Evolutionary conservation across 2,797 vertebrate genomes (phyloP).

Genomic region (Tadarida brasiliensis): DNA sequence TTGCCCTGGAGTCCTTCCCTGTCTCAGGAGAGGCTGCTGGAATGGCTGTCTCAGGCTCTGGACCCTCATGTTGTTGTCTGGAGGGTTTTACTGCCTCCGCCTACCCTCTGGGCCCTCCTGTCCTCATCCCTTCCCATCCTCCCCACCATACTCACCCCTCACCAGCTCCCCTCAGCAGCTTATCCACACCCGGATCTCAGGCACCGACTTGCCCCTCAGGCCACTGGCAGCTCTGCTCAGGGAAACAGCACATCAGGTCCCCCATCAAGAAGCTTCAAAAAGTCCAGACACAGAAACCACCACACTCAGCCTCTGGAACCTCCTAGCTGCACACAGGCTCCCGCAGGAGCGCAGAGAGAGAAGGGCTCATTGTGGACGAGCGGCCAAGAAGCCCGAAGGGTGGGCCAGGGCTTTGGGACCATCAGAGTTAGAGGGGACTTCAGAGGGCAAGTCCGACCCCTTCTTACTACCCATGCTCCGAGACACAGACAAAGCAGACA

Average conservation of each 20-base stretch:
- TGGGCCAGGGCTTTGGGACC: neutral
- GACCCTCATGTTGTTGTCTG: neutral
- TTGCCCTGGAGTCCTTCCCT: neutral
- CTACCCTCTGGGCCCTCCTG: neutral
- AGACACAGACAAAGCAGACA: neutral
- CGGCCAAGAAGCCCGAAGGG: rapidly evolving
- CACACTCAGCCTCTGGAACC: neutral
- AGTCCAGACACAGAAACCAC: neutral
- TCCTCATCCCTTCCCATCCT: neutral
- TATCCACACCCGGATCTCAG: neutral
- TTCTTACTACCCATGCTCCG: neutral
- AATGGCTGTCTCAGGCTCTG: neutral
- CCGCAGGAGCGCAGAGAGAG: neutral
- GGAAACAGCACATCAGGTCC: neutral
- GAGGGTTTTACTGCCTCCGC: neutral
- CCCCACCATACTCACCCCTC: neutral
- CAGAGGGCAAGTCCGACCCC: neutral
- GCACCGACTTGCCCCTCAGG: neutral
- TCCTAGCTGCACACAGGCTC: conserved; percentile 5
- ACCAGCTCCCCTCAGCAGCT: neutral
- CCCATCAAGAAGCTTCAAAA: neutral
- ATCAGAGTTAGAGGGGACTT: neutral
- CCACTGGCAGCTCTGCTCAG: neutral
- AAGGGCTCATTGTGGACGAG: neutral
- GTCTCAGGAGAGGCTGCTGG: neutral